A percentile compares a stretch with the other conserved stretches of the same genome.
phyloP scores from a whole-genome alignment of 2,888 invertebrate genomes.

The Ophraella communa region DNA sequence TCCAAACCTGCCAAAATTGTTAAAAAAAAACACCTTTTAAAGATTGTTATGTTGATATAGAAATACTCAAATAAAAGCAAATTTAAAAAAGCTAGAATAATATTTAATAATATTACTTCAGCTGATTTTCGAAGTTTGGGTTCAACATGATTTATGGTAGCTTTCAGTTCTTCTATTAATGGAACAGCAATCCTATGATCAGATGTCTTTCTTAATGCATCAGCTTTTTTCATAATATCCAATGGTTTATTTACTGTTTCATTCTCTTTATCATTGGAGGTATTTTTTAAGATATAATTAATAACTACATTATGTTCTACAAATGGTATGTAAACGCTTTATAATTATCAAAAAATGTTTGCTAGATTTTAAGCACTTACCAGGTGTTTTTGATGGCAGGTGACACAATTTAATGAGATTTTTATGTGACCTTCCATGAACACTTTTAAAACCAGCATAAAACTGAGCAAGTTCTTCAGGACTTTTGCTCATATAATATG shows the following conservation, averaged over 20 bases:
- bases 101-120: slow-evolving; percentile 61
- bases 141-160: slow-evolving; percentile 73
- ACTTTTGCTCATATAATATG: slow-evolving; percentile 71
- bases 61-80: too few relatives aligned
- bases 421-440: slow-evolving; percentile 75
- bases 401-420: slow-evolving; percentile 73
- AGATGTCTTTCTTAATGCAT: slow-evolving; percentile 58
- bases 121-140: slow-evolving; percentile 69
- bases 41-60: not conserved
- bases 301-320: slow-evolving; percentile 51
- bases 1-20: slow-evolving; percentile 65
- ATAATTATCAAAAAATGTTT: not conserved
- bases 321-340: slow-evolving; percentile 11
- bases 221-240: slow-evolving; percentile 62
- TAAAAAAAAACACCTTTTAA: not conserved
- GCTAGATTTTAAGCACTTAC: slow-evolving; percentile 53
- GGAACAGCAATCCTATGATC: slow-evolving; percentile 63
- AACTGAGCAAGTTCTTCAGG: slow-evolving; percentile 69
- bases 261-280: slow-evolving; percentile 59
- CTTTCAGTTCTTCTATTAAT: slow-evolving; percentile 62
- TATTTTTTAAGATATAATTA: slow-evolving; percentile 64
- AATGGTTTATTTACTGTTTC: slow-evolving; percentile 53
- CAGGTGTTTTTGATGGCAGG: slow-evolving; percentile 61
- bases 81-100: slow-evolving; percentile 2
- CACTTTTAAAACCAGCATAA: slow-evolving; percentile 67